Base-by-base conservation (phyloP, 2,113 vertebrate genomes). In the Axis porcinus region DNA sequence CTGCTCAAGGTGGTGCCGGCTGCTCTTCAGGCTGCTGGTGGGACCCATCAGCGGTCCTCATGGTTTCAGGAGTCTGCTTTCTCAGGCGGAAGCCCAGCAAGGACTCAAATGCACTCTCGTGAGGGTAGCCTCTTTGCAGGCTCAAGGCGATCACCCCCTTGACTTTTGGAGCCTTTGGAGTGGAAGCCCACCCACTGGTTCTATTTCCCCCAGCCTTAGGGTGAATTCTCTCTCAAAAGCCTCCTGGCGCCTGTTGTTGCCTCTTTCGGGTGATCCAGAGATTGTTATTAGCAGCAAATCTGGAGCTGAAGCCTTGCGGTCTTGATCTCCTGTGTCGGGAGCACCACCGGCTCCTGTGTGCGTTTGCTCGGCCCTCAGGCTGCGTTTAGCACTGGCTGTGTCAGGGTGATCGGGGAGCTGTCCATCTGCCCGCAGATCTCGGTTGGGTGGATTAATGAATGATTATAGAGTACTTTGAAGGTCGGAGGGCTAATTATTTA, bases 391-490 rank as follows among this genome's bases (percentile, higher is more conserved):
- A 14, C 8, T 90, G 95, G 96, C 94, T 58, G 93, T 64, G 89
- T n/a, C 33, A 0, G 55, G 54, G 86, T 15, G 1, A 86, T 36
- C 1, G 16, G 74, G 2, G 50, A 52, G 88, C 0, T 0, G 0
- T 74, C 95, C 97, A 95, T 97, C 98, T 98, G 97, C 97, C 97
- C 62, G 17, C 60, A 85, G 93, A 91, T 81, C 94, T 91, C 91
- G 67, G 97, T 98, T 97, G 97, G 95, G 89, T 96, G 93, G 94
- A 97, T 97, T 97, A 98, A 96, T 98, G 86, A 98, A 97, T 94
- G 92, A 97, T 98, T 94, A 97, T 81, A 95, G 93, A 96, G 83
- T 78, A 94, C 97, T 98, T 97, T 97, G 97, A 98, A 98, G 97
- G 97, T 95, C 89, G 84, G 76, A 92, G 52, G 81, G 88, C 97